Percentiles rank a stretch among this genome's conserved stretches.
These are phyloP conservation scores for Diarsia rubi DNA, from an alignment of 2,888 invertebrate species.

Conservation along the genomic window DNA sequence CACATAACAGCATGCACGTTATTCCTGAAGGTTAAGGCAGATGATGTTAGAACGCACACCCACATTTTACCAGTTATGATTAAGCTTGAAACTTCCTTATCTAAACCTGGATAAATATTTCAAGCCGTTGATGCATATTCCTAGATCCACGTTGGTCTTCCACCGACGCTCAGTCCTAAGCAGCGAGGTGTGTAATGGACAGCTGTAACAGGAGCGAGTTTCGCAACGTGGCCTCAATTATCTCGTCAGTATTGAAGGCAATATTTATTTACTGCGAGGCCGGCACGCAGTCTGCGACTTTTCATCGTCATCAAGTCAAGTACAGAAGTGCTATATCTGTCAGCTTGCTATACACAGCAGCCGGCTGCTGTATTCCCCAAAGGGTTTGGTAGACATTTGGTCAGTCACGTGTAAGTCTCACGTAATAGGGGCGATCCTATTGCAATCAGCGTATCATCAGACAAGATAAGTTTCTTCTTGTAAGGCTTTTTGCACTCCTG, in stretches of 20 bases:
- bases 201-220: conserved; percentile 28
- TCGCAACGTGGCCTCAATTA: conserved; percentile 41
- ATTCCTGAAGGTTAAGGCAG: background rate
- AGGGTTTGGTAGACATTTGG: background rate
- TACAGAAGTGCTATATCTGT: conserved; percentile 36
- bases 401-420: background rate
- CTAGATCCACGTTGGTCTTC: no score
- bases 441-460: background rate
- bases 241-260: conserved; percentile 50
- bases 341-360: background rate
- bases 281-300: conserved; percentile 62
- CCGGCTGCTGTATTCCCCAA: background rate
- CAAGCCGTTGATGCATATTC: background rate
- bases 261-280: conserved; percentile 57
- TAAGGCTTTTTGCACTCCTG: background rate
- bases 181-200: background rate
- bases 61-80: background rate
- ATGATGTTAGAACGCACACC: background rate
- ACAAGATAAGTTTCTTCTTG: background rate
- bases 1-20: background rate
- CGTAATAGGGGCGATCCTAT: background rate
- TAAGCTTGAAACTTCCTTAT: background rate
- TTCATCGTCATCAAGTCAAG: conserved; percentile 26
- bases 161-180: background rate
- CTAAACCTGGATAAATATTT: background rate